Evolutionary conservation across 2,113 vertebrate species (phyloP), one percentile per base, ranked within the genome.

Genomic region (Eidolon helvum): DNA sequence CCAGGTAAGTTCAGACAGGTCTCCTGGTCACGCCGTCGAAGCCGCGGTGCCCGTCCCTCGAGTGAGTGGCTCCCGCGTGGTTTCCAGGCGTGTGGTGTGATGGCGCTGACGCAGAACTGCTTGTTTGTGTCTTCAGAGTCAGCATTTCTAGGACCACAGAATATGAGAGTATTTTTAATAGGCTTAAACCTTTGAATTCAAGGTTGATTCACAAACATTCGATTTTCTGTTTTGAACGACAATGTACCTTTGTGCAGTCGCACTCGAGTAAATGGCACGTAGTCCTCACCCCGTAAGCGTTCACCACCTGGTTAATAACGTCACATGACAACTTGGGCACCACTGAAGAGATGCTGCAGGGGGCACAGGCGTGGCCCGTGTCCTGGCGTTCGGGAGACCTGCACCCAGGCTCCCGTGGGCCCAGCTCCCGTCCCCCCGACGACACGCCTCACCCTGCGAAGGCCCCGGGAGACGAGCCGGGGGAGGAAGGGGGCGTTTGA

Each of bases 1-100:
- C 72, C 1, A 0, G 8, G 1, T 28, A 0, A 4, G 12, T 40
- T 55, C 21, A 19, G 57, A 33, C 50, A 4, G 0, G 2, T 50
- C 1, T 38, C 53, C 66, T 48, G 38, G 10, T n/a, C 57, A 14
- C 48, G 48, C 48, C 48, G 48, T 14, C 12, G 48, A 48, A 15
- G 48, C 48, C 0, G 48, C 12, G 4, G 48, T 7, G 28, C 63
- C 61, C 24, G 8, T 19, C 38, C 21, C 74, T 66, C 0, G 0
- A 8, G 38, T 8, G 33, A 30, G 30, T 14, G n/a, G 40, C 53
- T 7, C 65, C 40, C 10, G 5, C 43, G 14, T 38, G 35, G 65
- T 19, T 35, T 38, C 57, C 12, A 24, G n/a, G 53, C 4, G 0
- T 40, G 79, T 30, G 38, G 40, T 12, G 14, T 4, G 28, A 33